These are phyloP conservation scores for Aphidius gifuensis DNA, from an alignment of 1,140 invertebrate species.

Conservation along the genomic window DNA sequence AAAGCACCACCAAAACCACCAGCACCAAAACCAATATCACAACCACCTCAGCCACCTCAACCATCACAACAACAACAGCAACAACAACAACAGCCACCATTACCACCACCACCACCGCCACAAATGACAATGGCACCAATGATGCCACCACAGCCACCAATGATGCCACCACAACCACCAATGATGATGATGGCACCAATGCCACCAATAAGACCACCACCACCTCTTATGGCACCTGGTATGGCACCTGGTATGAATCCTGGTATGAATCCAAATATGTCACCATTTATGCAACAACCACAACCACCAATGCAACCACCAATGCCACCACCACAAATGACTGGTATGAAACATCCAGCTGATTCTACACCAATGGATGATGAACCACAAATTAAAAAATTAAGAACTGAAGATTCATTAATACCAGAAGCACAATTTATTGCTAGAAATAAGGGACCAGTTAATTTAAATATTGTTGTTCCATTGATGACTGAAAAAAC, in stretches of 20 bases:
- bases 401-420: conserved; percentile 87
- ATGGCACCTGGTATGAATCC: conserved; percentile 51
- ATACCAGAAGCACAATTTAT: conserved; percentile 86
- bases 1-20: conserved; percentile 52
- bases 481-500: conserved; percentile 84
- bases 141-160: conserved; percentile 58
- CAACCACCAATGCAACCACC: conserved; percentile 39
- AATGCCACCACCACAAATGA: conserved; percentile 39
- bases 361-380: conserved; percentile 62
- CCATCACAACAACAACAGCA: conserved; percentile 36
- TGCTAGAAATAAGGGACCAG: conserved; percentile 67
- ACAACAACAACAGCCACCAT: conserved; percentile 36
- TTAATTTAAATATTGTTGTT: conserved; percentile 75
- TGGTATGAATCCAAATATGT: conserved; percentile 47
- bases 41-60: conserved; percentile 35
- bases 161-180: conserved; percentile 58
- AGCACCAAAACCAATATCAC: conserved; percentile 45
- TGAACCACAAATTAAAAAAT: conserved; percentile 83
- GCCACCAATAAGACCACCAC: conserved; percentile 63
- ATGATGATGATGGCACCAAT: conserved; percentile 68
- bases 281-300: conserved; percentile 52
- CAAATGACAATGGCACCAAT: conserved; percentile 54
- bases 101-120: conserved; percentile 43
- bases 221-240: conserved; percentile 58
- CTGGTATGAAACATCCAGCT: conserved; percentile 55